phyloP scores from a whole-genome alignment of 2,113 vertebrate species.

The Gavia stellata region DNA sequence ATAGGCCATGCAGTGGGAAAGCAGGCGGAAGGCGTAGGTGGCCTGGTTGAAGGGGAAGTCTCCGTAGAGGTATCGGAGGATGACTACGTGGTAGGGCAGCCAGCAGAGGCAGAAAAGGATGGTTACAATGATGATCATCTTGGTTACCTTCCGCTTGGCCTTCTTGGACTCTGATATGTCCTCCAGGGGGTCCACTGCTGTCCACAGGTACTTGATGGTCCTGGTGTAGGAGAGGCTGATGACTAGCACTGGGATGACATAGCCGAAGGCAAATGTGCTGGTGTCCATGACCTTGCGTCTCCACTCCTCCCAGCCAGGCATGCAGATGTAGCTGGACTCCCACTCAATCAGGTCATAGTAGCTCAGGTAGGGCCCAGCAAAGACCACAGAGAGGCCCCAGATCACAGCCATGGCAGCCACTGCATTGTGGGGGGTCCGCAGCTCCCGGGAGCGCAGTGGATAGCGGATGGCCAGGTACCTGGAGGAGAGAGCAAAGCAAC shows the following conservation, averaged over 20 bases:
- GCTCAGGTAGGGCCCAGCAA: conserved; percentile 84
- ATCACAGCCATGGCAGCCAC: conserved; percentile 82
- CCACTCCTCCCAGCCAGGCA: conserved; percentile 84
- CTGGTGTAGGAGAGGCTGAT: conserved; percentile 85
- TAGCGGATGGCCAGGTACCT: conserved; percentile 88
- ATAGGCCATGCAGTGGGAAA: conserved; percentile 91
- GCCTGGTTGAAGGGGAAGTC: conserved; percentile 87
- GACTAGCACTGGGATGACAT: conserved; percentile 82
- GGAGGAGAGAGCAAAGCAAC: not conserved
- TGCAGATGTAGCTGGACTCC: conserved; percentile 81
- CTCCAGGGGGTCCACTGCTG: conserved; percentile 82
- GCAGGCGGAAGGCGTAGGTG: conserved; percentile 83
- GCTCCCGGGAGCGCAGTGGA: conserved; percentile 80
- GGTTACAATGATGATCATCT: conserved; percentile 89
- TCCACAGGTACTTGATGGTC: conserved; percentile 89
- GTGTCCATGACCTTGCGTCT: conserved; percentile 84
- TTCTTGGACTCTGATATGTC: conserved; percentile 85
- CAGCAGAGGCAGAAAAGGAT: conserved; percentile 89
- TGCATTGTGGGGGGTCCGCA: conserved; percentile 79
- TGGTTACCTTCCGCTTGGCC: conserved; percentile 87
- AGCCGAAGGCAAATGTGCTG: conserved; percentile 83
- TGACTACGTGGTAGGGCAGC: conserved; percentile 85
- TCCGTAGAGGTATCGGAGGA: conserved; percentile 83
- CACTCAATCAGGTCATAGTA: conserved; percentile 84
- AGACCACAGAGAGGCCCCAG: conserved; percentile 83